Base-by-base conservation (phyloP, 1,140 invertebrate genomes). In the Panagrolaimus sp. region DNA sequence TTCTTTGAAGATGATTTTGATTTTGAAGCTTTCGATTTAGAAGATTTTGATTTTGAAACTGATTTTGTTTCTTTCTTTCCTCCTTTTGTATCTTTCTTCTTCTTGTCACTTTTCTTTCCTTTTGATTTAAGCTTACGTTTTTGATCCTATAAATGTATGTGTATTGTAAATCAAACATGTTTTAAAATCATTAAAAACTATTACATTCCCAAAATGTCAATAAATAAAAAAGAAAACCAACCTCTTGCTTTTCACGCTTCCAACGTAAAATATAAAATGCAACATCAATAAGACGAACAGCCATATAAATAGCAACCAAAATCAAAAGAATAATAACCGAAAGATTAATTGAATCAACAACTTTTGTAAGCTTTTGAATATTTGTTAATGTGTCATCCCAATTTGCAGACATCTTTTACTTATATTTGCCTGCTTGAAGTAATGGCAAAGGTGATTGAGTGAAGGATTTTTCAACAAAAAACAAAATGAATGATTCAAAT, bases 251-350 rank as follows among this genome's bases (percentile, higher is more conserved):
- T 57, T 57, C 51, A 11, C 27, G 20, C 9, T 16, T 20, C 51
- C 51, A 57, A 57, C n/a, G 51, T 27, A 57, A 13, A 16, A 57
- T 57, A 5, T 57, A 57, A 16, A 57, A 57, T 1, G 11, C 4
- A 5, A 57, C 20, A 57, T 57, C 51, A 16, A 57, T 16, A 1
- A 57, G 51, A 25, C 51, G 51, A 27, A 57, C 20, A 13, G 9
- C n/a, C 8, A 57, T 8, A 57, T 57, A 57, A 5, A 27, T 27
- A 0, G 51, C 51, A 27, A 57, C n/a, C 13, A 57, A 27, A 27
- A 57, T 27, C n/a, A 57, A 27, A 20, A 57, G 20, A 27, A 57
- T 25, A 27, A 57, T 57, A 27, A 57, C 51, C 9, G 51, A 57
- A 20, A 25, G 13, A 27, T 57, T 57, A 27, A 57, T 9, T 14